phyloP scores from a whole-genome alignment of 2,113 vertebrate species.

The Aegotheles bennettii region DNA sequence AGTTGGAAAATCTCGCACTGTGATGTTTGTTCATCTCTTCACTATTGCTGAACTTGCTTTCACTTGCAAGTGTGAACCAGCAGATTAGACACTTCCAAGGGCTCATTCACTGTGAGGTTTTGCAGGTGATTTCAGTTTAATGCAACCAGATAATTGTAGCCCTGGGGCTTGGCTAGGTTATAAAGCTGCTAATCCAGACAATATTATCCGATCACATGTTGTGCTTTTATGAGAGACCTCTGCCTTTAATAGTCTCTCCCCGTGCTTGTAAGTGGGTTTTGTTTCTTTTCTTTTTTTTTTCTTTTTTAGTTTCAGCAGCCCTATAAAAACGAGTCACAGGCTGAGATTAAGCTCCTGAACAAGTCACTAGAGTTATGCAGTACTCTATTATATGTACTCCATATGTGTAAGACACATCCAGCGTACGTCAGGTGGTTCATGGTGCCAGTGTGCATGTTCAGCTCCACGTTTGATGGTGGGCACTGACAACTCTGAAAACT shows the following conservation, averaged over 20 bases:
- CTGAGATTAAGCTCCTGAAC: neutral
- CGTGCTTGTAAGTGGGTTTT: neutral
- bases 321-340: constrained; percentile 41
- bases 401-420: neutral
- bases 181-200: constrained; percentile 76
- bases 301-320: constrained; percentile 8
- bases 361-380: neutral
- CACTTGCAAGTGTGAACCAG: constrained; percentile 31
- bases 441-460: neutral
- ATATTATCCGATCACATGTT: constrained; percentile 65
- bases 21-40: constrained; percentile 32
- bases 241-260: constrained; percentile 62
- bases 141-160: constrained; percentile 77
- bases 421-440: neutral
- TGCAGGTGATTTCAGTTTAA: constrained; percentile 76
- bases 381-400: neutral
- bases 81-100: constrained; percentile 64
- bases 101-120: constrained; percentile 63
- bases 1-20: neutral
- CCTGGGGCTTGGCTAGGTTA: constrained; percentile 65
- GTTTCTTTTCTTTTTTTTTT: neutral
- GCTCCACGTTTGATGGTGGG: neutral
- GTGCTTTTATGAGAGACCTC: constrained; percentile 64
- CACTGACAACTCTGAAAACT: neutral
- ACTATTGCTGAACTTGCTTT: constrained; percentile 35